phyloP scores from a whole-genome alignment of 2,113 vertebrate species.

The Cercopithecus mona region DNA sequence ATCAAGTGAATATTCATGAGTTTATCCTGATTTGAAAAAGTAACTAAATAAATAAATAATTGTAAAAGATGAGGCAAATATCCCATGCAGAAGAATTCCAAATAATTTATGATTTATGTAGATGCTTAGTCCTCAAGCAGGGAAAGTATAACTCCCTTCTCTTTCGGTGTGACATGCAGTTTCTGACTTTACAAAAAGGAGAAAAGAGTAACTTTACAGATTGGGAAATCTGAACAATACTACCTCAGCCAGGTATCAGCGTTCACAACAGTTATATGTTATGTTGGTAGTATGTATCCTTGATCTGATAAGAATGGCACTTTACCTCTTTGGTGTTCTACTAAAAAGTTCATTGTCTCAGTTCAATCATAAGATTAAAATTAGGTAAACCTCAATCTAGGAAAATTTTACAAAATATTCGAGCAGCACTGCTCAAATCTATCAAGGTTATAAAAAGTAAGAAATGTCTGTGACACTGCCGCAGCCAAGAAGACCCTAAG shows the following conservation, averaged over 20 bases:
- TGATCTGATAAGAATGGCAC: neutral
- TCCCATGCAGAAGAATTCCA: neutral
- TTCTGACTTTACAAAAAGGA: neutral
- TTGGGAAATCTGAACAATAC: neutral
- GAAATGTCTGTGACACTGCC: neutral
- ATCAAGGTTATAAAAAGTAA: neutral
- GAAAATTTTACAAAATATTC: neutral
- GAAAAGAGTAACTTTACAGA: neutral
- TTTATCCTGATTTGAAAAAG: neutral
- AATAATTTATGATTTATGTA: neutral
- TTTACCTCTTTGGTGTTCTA: neutral
- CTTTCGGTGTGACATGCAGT: too few species aligned
- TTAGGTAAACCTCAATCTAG: neutral
- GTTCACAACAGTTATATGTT: neutral
- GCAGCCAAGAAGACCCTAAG: neutral
- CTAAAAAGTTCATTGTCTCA: neutral
- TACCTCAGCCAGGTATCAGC: neutral
- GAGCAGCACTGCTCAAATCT: neutral
- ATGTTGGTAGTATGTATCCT: too few species aligned
- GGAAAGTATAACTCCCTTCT: neutral
- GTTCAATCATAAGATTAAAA: neutral
- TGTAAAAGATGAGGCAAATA: neutral
- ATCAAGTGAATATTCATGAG: neutral
- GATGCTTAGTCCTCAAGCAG: neutral
- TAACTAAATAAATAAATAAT: neutral